Evolutionary conservation across 2,888 invertebrate species (phyloP), one percentile per base, ranked within the genome.

Genomic region (Nesidiocoris tenuis): DNA sequence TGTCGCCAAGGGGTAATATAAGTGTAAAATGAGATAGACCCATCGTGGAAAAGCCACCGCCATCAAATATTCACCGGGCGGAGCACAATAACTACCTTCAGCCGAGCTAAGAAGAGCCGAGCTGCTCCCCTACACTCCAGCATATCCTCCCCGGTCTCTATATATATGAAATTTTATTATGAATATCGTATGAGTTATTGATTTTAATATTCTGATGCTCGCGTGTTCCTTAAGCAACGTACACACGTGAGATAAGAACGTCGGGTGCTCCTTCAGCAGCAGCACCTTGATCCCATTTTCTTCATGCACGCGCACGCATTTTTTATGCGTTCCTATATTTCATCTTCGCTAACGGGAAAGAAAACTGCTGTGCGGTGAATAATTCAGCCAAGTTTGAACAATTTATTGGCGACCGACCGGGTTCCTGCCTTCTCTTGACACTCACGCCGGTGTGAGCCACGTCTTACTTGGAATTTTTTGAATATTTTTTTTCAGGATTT

Each of bases 181-280:
- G 77, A 78, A 78, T 78, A 78, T 65, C 74, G 61, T 78, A 78
- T 77, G 77, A 78, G 77, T 74, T 77, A 78, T 78, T 77, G 78
- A 78, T 78, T 78, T 78, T 78, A 75, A 77, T 78, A 78, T 74
- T 75, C 75, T 59, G 75, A 75, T 75, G 75, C 61, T 55, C 67
- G 61, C 54, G 67, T 67, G 39, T 75, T 65, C 61, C 61, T 67
- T 64, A 39, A 75, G 75, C 75, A 55, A 74, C 74, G 71, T 61
- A 12, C 39, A 39, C 39, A 39, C 39, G 12, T 39, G 39, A 39
- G 39, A 39, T 39, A 12, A 39, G 39, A 39, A 39, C 39, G 39
- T 39, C 39, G 3, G 39, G 39, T 39, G 39, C 39, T 39, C 5
- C 39, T 39, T 39, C 39, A 39, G 39, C 39, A 39, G 39, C 39